Base-by-base conservation (phyloP, 2,113 vertebrate species). In the Physeter macrocephalus region DNA sequence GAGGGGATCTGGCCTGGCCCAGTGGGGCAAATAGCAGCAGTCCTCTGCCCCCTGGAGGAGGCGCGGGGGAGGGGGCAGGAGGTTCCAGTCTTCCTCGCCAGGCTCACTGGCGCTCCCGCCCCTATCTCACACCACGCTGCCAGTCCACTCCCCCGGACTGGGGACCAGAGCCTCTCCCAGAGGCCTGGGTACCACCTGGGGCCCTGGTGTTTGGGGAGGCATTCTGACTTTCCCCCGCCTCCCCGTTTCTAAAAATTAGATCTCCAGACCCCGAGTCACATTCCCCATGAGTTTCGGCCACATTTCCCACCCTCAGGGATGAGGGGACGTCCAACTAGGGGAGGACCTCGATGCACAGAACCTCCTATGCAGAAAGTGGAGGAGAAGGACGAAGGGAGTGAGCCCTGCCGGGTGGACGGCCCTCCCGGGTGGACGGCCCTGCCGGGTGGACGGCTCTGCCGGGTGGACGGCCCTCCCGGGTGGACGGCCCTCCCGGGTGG, bases 91-190 rank as follows among this genome's bases (percentile, higher is more conserved):
- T 31, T 17, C 12, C 83, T 61, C 11, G 0, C 25, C 18, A 2
- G 31, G 62, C 41, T 67, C 82, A 3, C 39, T 39, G 57, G 52
- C 15, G 15, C 52, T 52, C 52, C 52, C 5, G 15, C 39, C 27
- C 41, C n/a, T 31, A 5, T 25, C 18, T 39, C 39, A 13, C 0
- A 1, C 66, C 46, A 43, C 3, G 11, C 46, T 1, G 0, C 43
- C 31, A 0, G 6, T 34, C 34, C 0, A 54, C 20, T 36, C 75
- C 43, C 2, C 27, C 4, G 57, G 75, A 39, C 62, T 17, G 10
- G 43, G 39, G 49, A 29, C 66, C 34, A n/a, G 14, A 13, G 66
- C 31, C 78, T 57, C 88, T 52, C 84, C n/a, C 15, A 0, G 3
- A 0, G 0, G 17, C 77, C 52, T 17, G 66, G 64, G 20, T 6